Conservation (phyloP, 2,888 invertebrate species). For the Eupeodes latifasciatus region DNA sequence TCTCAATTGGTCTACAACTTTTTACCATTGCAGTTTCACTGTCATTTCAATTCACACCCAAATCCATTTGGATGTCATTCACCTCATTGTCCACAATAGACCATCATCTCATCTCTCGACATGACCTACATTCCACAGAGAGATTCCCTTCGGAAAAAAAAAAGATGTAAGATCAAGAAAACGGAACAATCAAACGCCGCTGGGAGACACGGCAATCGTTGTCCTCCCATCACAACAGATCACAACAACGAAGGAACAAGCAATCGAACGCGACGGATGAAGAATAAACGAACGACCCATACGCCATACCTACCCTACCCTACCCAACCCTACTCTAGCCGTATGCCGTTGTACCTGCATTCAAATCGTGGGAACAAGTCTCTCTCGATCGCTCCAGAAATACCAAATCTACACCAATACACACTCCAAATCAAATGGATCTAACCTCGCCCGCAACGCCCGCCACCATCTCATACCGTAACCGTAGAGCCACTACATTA, state of each 20-base stretch:
- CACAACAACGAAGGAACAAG: conserved; percentile 22
- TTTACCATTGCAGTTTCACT: conserved; percentile 44
- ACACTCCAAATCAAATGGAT: conserved; percentile 61
- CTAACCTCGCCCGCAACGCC: conserved; percentile 58
- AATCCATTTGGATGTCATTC: conserved; percentile 55
- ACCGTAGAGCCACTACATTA: conserved; percentile 25
- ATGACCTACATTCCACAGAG: conserved; percentile 66
- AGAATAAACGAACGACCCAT: conserved; percentile 53
- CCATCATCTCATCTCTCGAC: conserved; percentile 50
- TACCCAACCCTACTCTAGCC: conserved; percentile 15
- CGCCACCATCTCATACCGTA: conserved; percentile 5
- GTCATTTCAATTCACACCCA: conserved; percentile 67
- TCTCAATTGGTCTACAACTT: not conserved
- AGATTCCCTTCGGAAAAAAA: conserved; percentile 29
- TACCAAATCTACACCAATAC: conserved; percentile 65
- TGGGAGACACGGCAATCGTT: conserved; percentile 71
- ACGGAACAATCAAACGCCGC: conserved; percentile 71
- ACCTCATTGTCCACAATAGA: conserved; percentile 17
- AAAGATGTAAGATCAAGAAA: conserved; percentile 25
- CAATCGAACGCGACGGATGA: no score
- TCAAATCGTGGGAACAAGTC: conserved; percentile 73
- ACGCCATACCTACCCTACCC: conserved; percentile 48
- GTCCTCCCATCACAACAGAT: conserved; percentile 64
- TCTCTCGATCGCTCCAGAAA: conserved; percentile 72
- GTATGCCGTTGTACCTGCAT: conserved; percentile 13